phyloP scores from a whole-genome alignment of 2,888 invertebrate genomes.

The Sylvicola cinctus region DNA sequence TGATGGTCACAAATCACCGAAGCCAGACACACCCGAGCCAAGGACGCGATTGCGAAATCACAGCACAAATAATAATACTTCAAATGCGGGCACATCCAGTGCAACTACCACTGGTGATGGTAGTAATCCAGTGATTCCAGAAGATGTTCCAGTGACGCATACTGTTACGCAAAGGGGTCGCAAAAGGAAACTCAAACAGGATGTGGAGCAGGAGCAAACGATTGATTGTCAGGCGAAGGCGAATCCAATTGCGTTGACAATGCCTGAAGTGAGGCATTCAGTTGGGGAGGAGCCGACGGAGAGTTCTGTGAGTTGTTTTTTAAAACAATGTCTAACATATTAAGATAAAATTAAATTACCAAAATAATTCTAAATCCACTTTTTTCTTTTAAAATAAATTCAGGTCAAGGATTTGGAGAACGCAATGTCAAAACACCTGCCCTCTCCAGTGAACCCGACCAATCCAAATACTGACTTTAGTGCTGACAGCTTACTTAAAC shows the following conservation, averaged over 20 bases:
- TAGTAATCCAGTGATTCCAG: conserved; percentile 12
- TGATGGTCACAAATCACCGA: conserved; percentile 25
- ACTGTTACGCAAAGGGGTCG: conserved; percentile 31
- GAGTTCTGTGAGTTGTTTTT: conserved; percentile 5
- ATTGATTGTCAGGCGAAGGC: conserved; percentile 3
- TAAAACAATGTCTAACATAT: too few relatives aligned
- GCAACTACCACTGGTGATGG: conserved; percentile 7
- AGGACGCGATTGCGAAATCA: conserved; percentile 15
- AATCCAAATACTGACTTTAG: conserved; percentile 73
- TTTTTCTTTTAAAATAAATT: conserved; percentile 25
- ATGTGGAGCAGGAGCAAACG: conserved; percentile 20
- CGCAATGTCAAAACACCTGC: conserved; percentile 90
- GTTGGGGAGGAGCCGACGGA: conserved; percentile 22
- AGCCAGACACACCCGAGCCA: conserved; percentile 19
- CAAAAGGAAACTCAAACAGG: conserved; percentile 36
- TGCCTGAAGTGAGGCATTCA: conserved; percentile 5
- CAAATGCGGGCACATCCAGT: conserved; percentile 1
- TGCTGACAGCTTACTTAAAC: conserved; percentile 63
- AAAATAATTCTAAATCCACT: conserved; percentile 17
- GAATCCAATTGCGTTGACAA: not conserved
- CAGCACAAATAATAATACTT: conserved; percentile 9
- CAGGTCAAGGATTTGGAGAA: conserved; percentile 86
- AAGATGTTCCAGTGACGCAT: conserved; percentile 15
- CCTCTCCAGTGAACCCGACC: conserved; percentile 30
- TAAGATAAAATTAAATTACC: too few relatives aligned